phyloP scores from a whole-genome alignment of 2,797 vertebrate genomes.

The Oreochromis mossambicus region DNA sequence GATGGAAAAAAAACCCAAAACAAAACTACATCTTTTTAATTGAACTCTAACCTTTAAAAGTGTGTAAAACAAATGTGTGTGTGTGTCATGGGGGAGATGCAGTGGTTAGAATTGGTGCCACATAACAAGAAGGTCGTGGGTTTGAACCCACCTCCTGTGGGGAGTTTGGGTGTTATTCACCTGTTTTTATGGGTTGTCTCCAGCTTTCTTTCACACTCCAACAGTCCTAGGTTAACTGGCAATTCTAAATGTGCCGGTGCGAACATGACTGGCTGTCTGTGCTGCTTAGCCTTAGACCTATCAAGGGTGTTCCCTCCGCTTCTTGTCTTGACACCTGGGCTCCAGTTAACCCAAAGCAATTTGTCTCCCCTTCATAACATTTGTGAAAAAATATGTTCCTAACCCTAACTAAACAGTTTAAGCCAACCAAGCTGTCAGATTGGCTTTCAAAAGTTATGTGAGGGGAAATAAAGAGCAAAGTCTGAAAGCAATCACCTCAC shows the following conservation, averaged over 20 bases:
- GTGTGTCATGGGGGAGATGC: neutral
- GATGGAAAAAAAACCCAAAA: fast-evolving
- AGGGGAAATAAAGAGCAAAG: no score
- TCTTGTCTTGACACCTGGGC: neutral
- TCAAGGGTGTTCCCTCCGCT: neutral
- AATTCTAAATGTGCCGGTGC: neutral
- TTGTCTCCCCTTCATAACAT: neutral
- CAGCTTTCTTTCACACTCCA: neutral
- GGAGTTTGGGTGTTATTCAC: neutral
- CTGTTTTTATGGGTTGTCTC: neutral
- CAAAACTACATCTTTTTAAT: neutral
- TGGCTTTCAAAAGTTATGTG: neutral
- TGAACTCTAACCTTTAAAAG: neutral
- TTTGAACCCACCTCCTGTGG: neutral
- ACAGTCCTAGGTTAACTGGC: neutral
- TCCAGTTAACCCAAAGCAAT: neutral
- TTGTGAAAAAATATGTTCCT: neutral
- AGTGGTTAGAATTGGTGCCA: neutral
- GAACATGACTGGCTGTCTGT: fast-evolving
- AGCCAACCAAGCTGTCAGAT: neutral
- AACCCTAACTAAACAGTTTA: neutral
- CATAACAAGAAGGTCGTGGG: neutral
- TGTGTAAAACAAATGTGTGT: neutral
- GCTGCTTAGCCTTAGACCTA: neutral
- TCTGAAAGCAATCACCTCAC: neutral